Base-by-base conservation (phyloP, 2,797 vertebrate genomes). In the Enoplosus armatus region DNA sequence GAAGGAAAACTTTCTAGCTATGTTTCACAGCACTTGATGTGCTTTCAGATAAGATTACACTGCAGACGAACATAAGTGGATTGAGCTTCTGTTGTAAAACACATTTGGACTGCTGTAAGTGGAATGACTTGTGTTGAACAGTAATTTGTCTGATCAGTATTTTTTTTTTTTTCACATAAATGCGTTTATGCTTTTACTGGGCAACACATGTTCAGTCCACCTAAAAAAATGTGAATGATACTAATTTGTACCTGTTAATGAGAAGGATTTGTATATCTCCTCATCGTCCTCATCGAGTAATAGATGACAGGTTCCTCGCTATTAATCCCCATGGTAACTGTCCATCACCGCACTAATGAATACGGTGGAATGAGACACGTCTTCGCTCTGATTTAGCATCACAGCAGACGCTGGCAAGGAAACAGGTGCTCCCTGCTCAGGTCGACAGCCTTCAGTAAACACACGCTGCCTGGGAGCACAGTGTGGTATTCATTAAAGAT, bases 401-500 rank as follows among this genome's bases (percentile, higher is more conserved):
- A 69, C 85, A 73, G 68, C 74, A 72, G 66, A 85, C 45, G 22
- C 58, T 77, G 69, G 73, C 56, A 72, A 64, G 48, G n/a, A 85
- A 86, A 85, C 82, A 86, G 86, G 85, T 77, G 81, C 80, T 75
- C 62, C 61, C 56, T 22, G 66, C 76, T 77, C 71, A 71, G 76
- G 75, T 82, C 54, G 60, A 75, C 83, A 83, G 85, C 80, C 31
- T 58, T 88, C 83, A 54, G 90, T 89, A 89, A 93, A 90, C 87
- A 92, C 75, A 82, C 41, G 31, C 84, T 80, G 83, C 63, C 88
- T 72, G 67, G 63, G 48, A 83, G 75, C 83, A 79, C 81, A 62
- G 77, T 72, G 85, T 60, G 45, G 84, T 79, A 85, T 93, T 94
- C 88, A 92, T 93, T 91, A 93, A 91, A 89, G 82, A 89, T 87